Percentiles rank a stretch among this genome's conserved stretches.
phyloP scores from a whole-genome alignment of 2,113 vertebrate genomes.

The Chloroceryle aenea region DNA sequence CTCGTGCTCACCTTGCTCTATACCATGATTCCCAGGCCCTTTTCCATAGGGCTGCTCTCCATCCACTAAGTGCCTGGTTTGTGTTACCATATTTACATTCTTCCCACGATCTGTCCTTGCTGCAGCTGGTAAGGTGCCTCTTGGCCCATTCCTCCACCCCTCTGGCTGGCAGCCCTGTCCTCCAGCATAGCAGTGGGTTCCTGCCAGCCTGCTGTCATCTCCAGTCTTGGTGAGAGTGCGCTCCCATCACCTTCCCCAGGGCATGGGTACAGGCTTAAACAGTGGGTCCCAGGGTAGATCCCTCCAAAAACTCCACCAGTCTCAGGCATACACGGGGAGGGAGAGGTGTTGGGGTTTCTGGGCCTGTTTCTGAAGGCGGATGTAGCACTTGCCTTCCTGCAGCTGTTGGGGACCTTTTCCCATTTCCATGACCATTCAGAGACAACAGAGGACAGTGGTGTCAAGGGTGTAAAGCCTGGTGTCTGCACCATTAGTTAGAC shows the following conservation, averaged over 20 bases:
- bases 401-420: not conserved
- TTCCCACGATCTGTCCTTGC: fast-evolving
- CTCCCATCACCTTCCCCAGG: not conserved
- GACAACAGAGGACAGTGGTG: not conserved
- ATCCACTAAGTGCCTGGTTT: not conserved
- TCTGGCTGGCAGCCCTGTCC: not conserved
- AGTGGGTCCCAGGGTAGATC: not conserved
- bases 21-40: not conserved
- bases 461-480: not conserved
- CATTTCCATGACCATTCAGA: not conserved
- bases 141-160: not conserved
- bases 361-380: not conserved
- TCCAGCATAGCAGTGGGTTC: not conserved
- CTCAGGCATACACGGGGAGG: not conserved
- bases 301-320: not conserved
- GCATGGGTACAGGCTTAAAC: not conserved
- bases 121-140: not conserved
- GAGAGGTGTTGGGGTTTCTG: not conserved
- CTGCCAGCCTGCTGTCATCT: not conserved
- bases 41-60: not conserved
- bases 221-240: fast-evolving
- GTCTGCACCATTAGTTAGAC: not conserved
- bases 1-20: not conserved
- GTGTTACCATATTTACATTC: not conserved
- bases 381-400: not conserved